Percentiles rank a stretch among this genome's conserved stretches.
Evolutionary conservation across 2,888 invertebrate species (phyloP).

Genomic region (Gisinianus flammeolus): DNA sequence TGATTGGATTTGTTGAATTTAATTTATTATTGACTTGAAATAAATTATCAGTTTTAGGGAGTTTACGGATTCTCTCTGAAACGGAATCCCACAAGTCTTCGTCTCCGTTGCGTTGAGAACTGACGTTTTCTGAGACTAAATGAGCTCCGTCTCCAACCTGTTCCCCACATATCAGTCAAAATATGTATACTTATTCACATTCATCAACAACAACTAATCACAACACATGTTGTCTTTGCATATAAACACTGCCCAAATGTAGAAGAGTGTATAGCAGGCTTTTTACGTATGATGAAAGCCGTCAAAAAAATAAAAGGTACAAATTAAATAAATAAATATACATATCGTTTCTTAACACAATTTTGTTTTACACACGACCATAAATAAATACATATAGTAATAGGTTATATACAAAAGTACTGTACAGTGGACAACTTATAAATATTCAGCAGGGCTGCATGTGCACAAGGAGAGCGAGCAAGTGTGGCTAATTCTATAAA

Average conservation of each 20-base stretch:
- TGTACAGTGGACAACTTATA: neutral
- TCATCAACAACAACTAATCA: neutral
- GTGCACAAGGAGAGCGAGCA: neutral
- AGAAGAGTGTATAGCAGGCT: slow-evolving; percentile 9
- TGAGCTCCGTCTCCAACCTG: slow-evolving; percentile 77
- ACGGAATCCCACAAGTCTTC: slow-evolving; percentile 80
- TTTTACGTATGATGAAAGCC: slow-evolving; percentile 11
- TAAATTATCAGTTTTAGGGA: slow-evolving; percentile 47
- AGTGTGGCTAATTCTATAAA: neutral
- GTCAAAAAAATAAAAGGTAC: neutral
- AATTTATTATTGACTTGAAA: slow-evolving; percentile 33
- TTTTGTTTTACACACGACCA: neutral
- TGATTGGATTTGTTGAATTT: slow-evolving; percentile 9
- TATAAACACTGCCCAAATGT: slow-evolving; percentile 18
- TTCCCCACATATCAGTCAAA: slow-evolving; percentile 25
- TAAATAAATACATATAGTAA: neutral
- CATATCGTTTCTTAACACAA: neutral
- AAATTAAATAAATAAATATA: slow-evolving; percentile 11
- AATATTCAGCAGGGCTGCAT: neutral
- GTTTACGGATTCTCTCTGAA: slow-evolving; percentile 72
- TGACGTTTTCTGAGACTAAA: slow-evolving; percentile 80
- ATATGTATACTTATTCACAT: slow-evolving; percentile 16
- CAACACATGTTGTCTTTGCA: neutral
- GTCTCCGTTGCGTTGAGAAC: slow-evolving; percentile 73
- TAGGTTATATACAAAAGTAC: neutral